Evolutionary conservation across 2,888 invertebrate species (phyloP).

Genomic region (Conomelus anceps): DNA sequence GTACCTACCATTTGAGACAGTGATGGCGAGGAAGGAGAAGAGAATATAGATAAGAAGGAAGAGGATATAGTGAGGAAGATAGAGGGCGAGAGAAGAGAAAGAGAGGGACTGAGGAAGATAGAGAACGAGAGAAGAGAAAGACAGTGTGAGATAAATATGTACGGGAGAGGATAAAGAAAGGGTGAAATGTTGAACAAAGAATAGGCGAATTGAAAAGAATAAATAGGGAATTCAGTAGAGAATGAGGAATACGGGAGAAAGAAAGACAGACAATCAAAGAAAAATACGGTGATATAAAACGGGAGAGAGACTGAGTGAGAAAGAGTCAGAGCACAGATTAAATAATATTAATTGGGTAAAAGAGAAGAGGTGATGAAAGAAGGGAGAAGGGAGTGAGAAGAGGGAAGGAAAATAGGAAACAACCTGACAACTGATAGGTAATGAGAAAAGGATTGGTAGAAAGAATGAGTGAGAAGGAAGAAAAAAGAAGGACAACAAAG

Average conservation of each 20-base stretch:
- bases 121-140: slow-evolving; percentile 17
- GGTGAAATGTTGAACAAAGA: no score
- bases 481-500: slow-evolving; percentile 11
- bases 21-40: background rate
- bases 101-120: slow-evolving; percentile 24
- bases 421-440: slow-evolving; percentile 16
- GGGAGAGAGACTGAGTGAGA: no score
- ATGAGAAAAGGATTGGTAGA: background rate
- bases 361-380: background rate
- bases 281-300: no score
- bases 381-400: no score
- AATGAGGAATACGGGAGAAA: no score
- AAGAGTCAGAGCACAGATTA: no score
- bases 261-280: no score
- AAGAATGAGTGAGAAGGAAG: slow-evolving; percentile 8
- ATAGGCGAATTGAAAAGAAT: no score
- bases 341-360: no score
- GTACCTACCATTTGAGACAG: background rate
- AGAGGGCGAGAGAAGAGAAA: slow-evolving; percentile 15
- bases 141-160: no score
- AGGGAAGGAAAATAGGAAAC: background rate
- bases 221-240: no score
- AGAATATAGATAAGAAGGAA: slow-evolving; percentile 6
- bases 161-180: background rate
- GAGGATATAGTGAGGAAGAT: slow-evolving; percentile 22